A percentile compares a stretch with the other conserved stretches of the same genome.
phyloP scores from a whole-genome alignment of 2,113 vertebrate species.

The Ceuthmochares aereus region DNA sequence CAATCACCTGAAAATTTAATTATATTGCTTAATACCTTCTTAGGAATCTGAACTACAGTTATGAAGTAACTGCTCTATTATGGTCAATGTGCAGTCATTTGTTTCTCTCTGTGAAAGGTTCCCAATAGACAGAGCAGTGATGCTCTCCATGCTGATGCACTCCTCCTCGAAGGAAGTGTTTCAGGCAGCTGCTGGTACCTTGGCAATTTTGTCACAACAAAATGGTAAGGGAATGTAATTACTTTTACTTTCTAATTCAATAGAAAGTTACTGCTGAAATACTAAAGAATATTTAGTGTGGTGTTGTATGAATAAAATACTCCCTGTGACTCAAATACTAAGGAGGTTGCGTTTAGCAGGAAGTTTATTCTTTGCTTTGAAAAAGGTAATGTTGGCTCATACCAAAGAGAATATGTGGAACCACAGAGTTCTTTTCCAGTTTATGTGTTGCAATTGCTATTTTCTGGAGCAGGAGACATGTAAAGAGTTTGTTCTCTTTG shows the following conservation, averaged over 20 bases:
- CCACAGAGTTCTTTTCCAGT: background rate
- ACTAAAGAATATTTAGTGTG: background rate
- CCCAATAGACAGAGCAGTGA: constrained; percentile 88
- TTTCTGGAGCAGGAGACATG: background rate
- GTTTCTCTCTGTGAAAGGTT: constrained; percentile 77
- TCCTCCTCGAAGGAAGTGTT: constrained; percentile 87
- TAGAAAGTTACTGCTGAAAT: background rate
- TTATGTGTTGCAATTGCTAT: background rate
- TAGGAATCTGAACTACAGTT: background rate
- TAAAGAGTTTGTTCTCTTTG: background rate
- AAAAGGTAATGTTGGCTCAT: background rate
- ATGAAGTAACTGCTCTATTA: background rate
- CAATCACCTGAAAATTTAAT: background rate
- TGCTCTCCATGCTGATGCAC: constrained; percentile 92
- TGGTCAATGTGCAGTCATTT: background rate
- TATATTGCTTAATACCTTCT: background rate
- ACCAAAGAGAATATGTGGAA: background rate
- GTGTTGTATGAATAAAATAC: background rate
- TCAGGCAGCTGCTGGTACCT: constrained; percentile 85
- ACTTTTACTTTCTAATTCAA: background rate
- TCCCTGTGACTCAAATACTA: background rate
- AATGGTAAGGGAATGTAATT: constrained; percentile 78
- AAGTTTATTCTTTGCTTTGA: background rate
- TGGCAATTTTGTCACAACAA: constrained; percentile 85
- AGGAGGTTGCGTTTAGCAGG: background rate